These are phyloP conservation scores for Saccostrea cuccullata DNA, from an alignment of 1,140 invertebrate genomes.

Conservation along the genomic window DNA sequence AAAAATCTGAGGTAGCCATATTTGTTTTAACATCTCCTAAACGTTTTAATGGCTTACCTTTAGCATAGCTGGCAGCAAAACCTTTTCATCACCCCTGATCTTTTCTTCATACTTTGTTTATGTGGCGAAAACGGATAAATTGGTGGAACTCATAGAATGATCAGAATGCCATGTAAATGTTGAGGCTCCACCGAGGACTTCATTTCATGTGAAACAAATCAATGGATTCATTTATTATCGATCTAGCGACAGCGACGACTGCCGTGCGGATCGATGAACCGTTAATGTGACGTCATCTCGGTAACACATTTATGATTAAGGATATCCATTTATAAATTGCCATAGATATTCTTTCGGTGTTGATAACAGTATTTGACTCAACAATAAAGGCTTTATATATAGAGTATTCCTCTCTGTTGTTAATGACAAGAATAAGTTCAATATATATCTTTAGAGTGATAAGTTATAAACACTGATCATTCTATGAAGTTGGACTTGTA, in stretches of 20 bases:
- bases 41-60: constrained; percentile 5
- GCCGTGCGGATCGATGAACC: neutral
- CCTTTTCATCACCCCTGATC: neutral
- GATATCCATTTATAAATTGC: too few species aligned
- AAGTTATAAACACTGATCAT: too few species aligned
- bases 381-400: too few species aligned
- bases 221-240: constrained; percentile 33
- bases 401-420: too few species aligned
- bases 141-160: neutral
- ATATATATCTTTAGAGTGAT: too few species aligned
- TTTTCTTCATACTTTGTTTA: neutral
- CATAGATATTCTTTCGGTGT: too few species aligned
- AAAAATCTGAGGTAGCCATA: neutral
- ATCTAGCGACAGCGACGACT: neutral
- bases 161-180: constrained; percentile 7
- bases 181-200: neutral
- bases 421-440: too few species aligned
- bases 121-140: constrained; percentile 7
- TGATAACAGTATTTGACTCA: too few species aligned
- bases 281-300: neutral
- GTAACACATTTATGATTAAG: neutral
- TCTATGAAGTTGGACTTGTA: too few species aligned
- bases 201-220: constrained; percentile 16
- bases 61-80: neutral
- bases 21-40: neutral